phyloP scores from a whole-genome alignment of 2,888 invertebrate species.

The Limenitis arthemis region DNA sequence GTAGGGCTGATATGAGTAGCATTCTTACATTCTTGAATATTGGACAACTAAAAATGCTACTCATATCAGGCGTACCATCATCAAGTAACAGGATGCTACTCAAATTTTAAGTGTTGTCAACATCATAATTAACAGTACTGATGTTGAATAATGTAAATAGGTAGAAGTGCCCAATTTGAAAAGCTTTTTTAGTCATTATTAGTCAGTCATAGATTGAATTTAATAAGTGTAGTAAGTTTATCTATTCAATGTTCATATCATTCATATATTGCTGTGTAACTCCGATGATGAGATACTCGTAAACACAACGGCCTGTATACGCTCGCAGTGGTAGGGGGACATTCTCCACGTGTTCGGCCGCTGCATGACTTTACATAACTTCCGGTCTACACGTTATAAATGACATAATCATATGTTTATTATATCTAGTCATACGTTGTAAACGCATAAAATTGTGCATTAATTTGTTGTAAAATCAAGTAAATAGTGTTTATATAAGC shows the following conservation, averaged over 20 bases:
- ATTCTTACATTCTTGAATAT: too few relatives aligned
- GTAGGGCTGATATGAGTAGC: too few relatives aligned
- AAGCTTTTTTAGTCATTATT: too few relatives aligned
- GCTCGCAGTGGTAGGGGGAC: slow-evolving; percentile 21
- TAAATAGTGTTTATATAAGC: too few relatives aligned
- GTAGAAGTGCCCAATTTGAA: too few relatives aligned
- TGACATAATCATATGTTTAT: neutral
- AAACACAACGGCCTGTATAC: slow-evolving; percentile 44
- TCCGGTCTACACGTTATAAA: slow-evolving; percentile 9
- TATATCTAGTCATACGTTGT: neutral
- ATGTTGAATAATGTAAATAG: too few relatives aligned
- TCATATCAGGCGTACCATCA: too few relatives aligned
- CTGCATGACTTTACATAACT: slow-evolving; percentile 34
- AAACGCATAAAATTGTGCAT: neutral
- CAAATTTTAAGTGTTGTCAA: too few relatives aligned
- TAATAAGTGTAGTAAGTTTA: neutral
- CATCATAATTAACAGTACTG: too few relatives aligned
- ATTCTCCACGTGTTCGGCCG: slow-evolving; percentile 4
- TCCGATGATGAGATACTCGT: slow-evolving; percentile 9
- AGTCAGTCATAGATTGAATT: neutral
- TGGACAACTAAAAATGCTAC: too few relatives aligned
- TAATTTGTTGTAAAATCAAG: too few relatives aligned
- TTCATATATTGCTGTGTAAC: slow-evolving; percentile 35
- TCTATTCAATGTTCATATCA: slow-evolving; percentile 7
- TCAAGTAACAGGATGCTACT: too few relatives aligned